Percentiles rank a stretch among this genome's conserved stretches.
These are phyloP conservation scores for Axea sp. DNA, from an alignment of 2,888 invertebrate genomes.

Conservation along the genomic window DNA sequence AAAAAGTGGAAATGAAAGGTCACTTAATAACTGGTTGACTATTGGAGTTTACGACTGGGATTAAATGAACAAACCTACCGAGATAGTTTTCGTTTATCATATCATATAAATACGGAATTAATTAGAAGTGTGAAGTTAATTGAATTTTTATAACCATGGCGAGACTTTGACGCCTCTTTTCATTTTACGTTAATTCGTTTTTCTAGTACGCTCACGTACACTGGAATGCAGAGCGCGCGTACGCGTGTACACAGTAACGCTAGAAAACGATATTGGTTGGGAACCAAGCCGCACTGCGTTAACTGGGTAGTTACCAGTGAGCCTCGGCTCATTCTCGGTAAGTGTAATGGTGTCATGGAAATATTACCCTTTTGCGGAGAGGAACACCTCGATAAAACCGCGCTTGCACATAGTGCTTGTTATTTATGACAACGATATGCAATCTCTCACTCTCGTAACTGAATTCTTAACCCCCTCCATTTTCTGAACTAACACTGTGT, in stretches of 20 bases:
- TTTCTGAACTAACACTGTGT: slow-evolving; percentile 18
- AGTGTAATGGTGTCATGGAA: slow-evolving; percentile 74
- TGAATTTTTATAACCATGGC: slow-evolving; percentile 75
- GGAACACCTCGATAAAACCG: slow-evolving; percentile 71
- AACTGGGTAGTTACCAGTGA: slow-evolving; percentile 71
- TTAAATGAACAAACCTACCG: slow-evolving; percentile 66
- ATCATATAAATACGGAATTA: slow-evolving; percentile 74
- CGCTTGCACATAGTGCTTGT: slow-evolving; percentile 62
- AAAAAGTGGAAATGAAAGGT: slow-evolving; percentile 31
- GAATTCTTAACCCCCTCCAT: slow-evolving; percentile 24
- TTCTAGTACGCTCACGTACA: slow-evolving; percentile 30
- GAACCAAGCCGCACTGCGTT: slow-evolving; percentile 68
- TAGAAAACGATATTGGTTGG: slow-evolving; percentile 62
- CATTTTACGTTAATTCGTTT: slow-evolving; percentile 58
- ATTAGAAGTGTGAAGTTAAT: slow-evolving; percentile 74
- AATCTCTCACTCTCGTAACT: slow-evolving; percentile 66
- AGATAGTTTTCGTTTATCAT: slow-evolving; percentile 71
- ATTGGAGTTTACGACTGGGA: slow-evolving; percentile 52
- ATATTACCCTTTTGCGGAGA: slow-evolving; percentile 72
- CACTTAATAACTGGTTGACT: slow-evolving; percentile 9
- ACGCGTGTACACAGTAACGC: slow-evolving; percentile 59
- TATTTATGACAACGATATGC: slow-evolving; percentile 73
- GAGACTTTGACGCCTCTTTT: slow-evolving; percentile 60
- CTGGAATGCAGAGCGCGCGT: slow-evolving; percentile 9
- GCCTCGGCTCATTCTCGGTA: slow-evolving; percentile 70